Base-by-base conservation (phyloP, 2,797 vertebrate species). In the Sebastolobus altivelis region DNA sequence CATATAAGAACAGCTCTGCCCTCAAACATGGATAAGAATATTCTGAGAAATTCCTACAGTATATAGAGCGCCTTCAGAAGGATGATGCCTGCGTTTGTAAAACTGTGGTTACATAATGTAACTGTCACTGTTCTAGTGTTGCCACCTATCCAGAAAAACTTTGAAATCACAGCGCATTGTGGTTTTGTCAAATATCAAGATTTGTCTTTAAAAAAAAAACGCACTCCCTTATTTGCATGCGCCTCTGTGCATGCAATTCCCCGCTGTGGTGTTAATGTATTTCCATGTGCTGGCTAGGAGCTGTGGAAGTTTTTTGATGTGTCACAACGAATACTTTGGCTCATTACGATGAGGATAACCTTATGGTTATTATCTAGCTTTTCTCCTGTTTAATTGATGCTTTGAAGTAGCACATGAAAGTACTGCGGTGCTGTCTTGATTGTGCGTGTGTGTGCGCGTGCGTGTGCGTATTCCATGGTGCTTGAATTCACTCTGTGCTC, bases 381-480 rank as follows among this genome's bases (percentile, higher is more conserved):
- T 88, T 90, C 86, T 87, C 38, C 80, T 88, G 78, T 89, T 94
- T 89, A 94, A 93, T 93, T 89, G 87, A 92, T 80, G 87, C 88
- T 94, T 95, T 95, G 93, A 94, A 92, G 93, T 91, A 82, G 76
- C 79, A 91, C 91, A 91, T 94, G 89, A 93, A 94, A 92, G 90
- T 82, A 82, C 55, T 80, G 61, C 20, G 61, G 20, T 38, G 56
- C 58, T 75, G 75, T 66, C 38, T 62, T 67, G 37, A 67, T 72
- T 62, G 74, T 65, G 66, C 59, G 46, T 84, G 63, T 9, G 61
- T 65, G 72, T 82, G 72, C 84, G 67, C 80, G 55, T 69, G 76
- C 79, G 74, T 29, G 38, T 81, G 69, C 82, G 67, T 87, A 65
- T 82, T 81, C 29, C 55, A 37, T 59, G 66, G 83, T 72, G 77